phyloP scores from a whole-genome alignment of 2,113 vertebrate species.

The Scatophagus argus region DNA sequence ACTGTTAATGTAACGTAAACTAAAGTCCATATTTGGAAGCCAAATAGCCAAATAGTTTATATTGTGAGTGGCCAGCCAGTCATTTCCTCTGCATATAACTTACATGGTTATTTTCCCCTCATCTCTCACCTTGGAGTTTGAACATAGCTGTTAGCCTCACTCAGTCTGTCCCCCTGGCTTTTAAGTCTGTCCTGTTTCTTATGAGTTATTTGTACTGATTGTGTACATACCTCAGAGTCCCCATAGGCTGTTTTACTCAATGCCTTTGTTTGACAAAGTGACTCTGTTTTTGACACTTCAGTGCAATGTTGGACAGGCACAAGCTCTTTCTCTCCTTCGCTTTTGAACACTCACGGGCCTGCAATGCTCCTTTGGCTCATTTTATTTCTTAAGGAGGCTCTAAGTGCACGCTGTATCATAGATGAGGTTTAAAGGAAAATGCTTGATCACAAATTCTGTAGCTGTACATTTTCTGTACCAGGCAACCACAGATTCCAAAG shows the following conservation, averaged over 20 bases:
- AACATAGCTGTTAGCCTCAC: neutral
- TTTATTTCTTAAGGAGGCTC: neutral
- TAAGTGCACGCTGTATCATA: neutral
- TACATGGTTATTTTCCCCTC: slow-evolving; percentile 6
- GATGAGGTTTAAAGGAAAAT: slow-evolving; percentile 30
- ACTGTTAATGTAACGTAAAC: slow-evolving; percentile 17
- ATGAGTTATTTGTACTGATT: slow-evolving; percentile 23
- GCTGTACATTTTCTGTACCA: too few species aligned
- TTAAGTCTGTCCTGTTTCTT: neutral
- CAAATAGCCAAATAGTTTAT: slow-evolving; percentile 47
- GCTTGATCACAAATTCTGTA: neutral
- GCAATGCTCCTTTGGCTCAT: neutral
- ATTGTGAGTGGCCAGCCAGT: slow-evolving; percentile 33
- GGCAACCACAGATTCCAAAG: too few species aligned
- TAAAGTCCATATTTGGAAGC: slow-evolving; percentile 34
- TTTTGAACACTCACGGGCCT: neutral
- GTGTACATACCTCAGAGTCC: slow-evolving; percentile 12
- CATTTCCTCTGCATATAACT: slow-evolving; percentile 13
- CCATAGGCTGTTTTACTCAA: slow-evolving; percentile 35
- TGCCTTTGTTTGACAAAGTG: slow-evolving; percentile 63
- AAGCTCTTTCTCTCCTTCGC: slow-evolving; percentile 10
- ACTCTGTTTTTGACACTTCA: slow-evolving; percentile 60
- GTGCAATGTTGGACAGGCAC: slow-evolving; percentile 66
- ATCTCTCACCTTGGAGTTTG: slow-evolving; percentile 5
- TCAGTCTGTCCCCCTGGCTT: neutral